Evolutionary conservation across 2,113 vertebrate genomes (phyloP), one percentile per base, ranked within the genome.

Genomic region (Sceloporus undulatus): DNA sequence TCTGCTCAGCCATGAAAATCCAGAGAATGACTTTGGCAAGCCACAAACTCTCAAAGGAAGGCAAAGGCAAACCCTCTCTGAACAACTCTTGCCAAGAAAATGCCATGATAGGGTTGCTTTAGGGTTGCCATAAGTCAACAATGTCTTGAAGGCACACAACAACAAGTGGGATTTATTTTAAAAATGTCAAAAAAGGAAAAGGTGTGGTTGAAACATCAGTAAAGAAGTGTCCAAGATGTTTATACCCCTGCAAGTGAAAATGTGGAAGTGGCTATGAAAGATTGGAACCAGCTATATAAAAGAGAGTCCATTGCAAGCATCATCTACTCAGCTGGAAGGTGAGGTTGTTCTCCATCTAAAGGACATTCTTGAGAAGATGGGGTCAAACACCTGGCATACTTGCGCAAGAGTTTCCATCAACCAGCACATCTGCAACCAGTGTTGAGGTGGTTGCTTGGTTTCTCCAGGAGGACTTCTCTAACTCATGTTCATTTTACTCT

Each of bases 151-250:
- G 48, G 48, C 48, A 48, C 48, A 48, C 48, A 48, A 48, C 48
- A 48, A 48, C 48, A 48, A 48, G 48, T 48, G 48, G 48, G 5
- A 7, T 48, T 48, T 48, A 5, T 48, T 48, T 48, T 48, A 14
- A 56, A 56, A 10, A 59, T 95, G 95, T 0, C 66, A 70, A 70
- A 70, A 70, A 25, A 56, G 89, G 79, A 81, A n/a, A 91, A 90
- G 0, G 0, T 89, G 94, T 91, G 93, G 95, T 93, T 94, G 94
- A 91, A 89, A 91, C 95, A 94, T 89, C 95, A 96, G 94, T 27
- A 23, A 81, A 91, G 91, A 92, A 56, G 79, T 84, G 52, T 91
- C 87, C 86, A 85, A 85, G 76, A 82, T 1, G 42, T 88, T 78
- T 2, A 59, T 38, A 75, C 71, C 25, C 0, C 19, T 85, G 83